Base-by-base conservation (phyloP, 2,113 vertebrate genomes). In the Xenopus borealis region DNA sequence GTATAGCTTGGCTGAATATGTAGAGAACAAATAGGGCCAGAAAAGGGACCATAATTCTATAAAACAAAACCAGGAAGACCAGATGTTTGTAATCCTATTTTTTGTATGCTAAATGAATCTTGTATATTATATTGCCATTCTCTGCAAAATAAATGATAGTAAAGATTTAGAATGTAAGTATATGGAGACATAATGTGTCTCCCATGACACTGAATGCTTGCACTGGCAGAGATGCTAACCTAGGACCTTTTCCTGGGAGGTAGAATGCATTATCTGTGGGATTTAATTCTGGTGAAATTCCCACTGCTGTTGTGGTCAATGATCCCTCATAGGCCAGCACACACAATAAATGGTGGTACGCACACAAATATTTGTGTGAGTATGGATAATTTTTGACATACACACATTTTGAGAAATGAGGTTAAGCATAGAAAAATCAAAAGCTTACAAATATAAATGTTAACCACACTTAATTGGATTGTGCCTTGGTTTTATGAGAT, bases 31-130 rank as follows among this genome's bases (percentile, higher is more conserved):
- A 67, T 67, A 50, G 11, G 47, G 11, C 19, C 13, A 33, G 12
- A 46, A 16, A 16, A 23, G 19, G 2, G 20, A 50, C 46, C 46
- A 52, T 19, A 50, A 12, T 67, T 13, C 50, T 50, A 19, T 27
- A 27, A 20, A 67, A 1, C 17, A 9, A 52, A 50, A 12, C 13
- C 65, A 67, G 7, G 4, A 67, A 46, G 19, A 67, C 46, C 65
- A 67, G 65, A 67, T 67, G 44, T 70, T 61, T 61, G 30, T 20
- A 33, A 59, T 61, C 27, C 4, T 14, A 19, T 70, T 44, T 17
- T 14, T 20, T 59, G 33, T 11, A 61, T 70, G 27, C 33, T 70
- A 17, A 33, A 59, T 30, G 68, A 13, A 40, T n/a, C 27, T 30
- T 14, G 6, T 58, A 16, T 11, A 70, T 17, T 40, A 10, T 27